Conservation (phyloP, 2,797 vertebrate species). For the Vultur gryphus region DNA sequence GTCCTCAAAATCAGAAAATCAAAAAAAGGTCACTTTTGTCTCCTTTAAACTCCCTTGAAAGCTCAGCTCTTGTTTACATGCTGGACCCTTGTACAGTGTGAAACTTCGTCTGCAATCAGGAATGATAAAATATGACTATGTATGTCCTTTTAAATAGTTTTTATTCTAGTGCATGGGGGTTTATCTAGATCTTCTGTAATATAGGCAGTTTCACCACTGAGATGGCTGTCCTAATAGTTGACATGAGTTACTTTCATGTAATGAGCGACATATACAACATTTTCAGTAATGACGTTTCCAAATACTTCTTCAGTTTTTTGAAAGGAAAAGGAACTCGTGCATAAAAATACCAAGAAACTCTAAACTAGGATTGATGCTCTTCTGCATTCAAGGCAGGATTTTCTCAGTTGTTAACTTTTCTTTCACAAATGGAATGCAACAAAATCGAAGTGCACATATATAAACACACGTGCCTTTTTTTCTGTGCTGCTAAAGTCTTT, state of each 20-base stretch:
- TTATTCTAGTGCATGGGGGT: background rate
- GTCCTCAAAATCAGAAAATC: background rate
- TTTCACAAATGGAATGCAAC: background rate
- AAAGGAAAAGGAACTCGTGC: slow-evolving; percentile 33
- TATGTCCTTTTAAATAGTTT: background rate
- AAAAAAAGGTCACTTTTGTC: background rate
- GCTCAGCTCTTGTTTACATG: background rate
- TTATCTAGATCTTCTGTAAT: background rate
- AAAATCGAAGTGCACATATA: fast-evolving
- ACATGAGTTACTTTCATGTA: background rate
- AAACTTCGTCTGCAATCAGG: background rate
- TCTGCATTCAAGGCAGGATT: background rate
- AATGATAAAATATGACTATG: fast-evolving
- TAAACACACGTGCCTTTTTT: background rate
- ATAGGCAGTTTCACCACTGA: background rate
- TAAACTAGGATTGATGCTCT: background rate
- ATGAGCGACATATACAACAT: background rate
- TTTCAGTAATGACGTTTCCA: slow-evolving; percentile 21
- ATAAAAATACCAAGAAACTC: background rate
- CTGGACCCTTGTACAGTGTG: background rate
- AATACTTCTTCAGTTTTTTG: slow-evolving; percentile 22
- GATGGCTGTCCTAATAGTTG: background rate
- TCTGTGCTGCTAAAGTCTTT: background rate
- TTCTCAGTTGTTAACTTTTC: background rate
- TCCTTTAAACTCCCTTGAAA: background rate